Evolutionary conservation across 1,140 invertebrate species (phyloP).

Genomic region (Sinonovacula constricta): DNA sequence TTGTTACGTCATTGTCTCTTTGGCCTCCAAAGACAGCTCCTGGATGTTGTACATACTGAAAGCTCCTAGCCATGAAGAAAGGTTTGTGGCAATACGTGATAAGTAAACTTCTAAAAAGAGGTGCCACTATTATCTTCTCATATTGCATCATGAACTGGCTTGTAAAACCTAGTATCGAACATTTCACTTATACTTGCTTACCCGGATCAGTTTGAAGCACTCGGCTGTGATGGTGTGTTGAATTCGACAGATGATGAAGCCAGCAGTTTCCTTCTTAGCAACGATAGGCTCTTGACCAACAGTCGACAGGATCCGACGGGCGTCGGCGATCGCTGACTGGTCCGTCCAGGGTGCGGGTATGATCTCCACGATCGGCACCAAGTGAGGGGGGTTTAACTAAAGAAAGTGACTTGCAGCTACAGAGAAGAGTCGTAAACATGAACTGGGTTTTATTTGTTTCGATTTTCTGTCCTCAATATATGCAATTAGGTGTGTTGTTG

Average conservation of each 20-base stretch:
- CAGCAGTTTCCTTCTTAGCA: slow-evolving; percentile 90
- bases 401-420: no score
- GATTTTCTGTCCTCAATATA: no score
- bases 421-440: neutral
- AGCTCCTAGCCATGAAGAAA: no score
- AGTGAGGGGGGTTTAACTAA: slow-evolving; percentile 95
- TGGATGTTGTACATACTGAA: no score
- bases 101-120: no score
- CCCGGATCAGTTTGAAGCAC: slow-evolving; percentile 88
- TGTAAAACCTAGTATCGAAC: no score
- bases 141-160: no score
- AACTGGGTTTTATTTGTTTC: neutral
- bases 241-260: slow-evolving; percentile 95
- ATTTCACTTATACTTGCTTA: no score
- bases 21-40: no score
- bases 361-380: slow-evolving; percentile 94
- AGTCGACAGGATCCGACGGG: slow-evolving; percentile 87
- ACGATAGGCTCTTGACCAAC: slow-evolving; percentile 93
- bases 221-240: slow-evolving; percentile 98
- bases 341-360: slow-evolving; percentile 92
- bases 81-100: no score
- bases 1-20: no score
- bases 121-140: no score
- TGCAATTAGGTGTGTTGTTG: neutral
- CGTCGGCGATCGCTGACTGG: slow-evolving; percentile 83